Evolutionary conservation across 1,140 invertebrate species (phyloP), one percentile per base, ranked within the genome.

Genomic region (Drosophila obscura): DNA sequence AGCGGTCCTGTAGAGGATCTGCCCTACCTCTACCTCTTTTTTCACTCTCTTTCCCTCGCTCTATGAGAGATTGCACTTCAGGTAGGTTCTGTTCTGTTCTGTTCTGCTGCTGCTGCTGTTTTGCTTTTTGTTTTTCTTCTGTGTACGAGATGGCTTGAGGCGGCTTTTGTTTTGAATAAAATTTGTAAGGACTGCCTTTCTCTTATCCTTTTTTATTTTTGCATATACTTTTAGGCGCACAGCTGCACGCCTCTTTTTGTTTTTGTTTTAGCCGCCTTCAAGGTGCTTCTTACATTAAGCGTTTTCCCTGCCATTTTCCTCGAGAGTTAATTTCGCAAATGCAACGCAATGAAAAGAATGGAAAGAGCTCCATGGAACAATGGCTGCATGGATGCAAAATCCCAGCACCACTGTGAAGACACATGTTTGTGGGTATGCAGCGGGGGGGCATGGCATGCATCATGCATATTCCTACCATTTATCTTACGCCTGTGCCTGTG

Each of bases 281-380:
- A 63, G 67, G 58, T 61, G 73, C 77, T 69, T 73, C 77, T 64
- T 77, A 56, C 71, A 69, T 77, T 77, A 78, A 67, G 74, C 74
- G 59, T 59, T 82, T 61, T 68, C 50, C 66, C 43, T 39, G 24
- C 51, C 28, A 26, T 48, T 41, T 19, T 39, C 31, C 53, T 35
- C 16, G 41, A 71, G 66, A 82, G 69, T 80, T 87, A 85, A 85
- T 85, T 72, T 75, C 44, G 71, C 65, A 82, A 78, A 75, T 82
- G 83, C 45, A 76, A 16, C 24, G 39, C 50, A 49, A 72, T 19
- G 61, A 48, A 52, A 39, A 26, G 50, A 53, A 8, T 8, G 4
- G 7, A 39, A 8, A 39, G 9, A 9, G 4, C 4, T 2, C 35
- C 35, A 13, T 5, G 24, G 16, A 7, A 46, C 39, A 66, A 74